Evolutionary conservation across 2,797 vertebrate genomes (phyloP), one percentile per base, ranked within the genome.

Genomic region (Sebastes ruberrimus): DNA sequence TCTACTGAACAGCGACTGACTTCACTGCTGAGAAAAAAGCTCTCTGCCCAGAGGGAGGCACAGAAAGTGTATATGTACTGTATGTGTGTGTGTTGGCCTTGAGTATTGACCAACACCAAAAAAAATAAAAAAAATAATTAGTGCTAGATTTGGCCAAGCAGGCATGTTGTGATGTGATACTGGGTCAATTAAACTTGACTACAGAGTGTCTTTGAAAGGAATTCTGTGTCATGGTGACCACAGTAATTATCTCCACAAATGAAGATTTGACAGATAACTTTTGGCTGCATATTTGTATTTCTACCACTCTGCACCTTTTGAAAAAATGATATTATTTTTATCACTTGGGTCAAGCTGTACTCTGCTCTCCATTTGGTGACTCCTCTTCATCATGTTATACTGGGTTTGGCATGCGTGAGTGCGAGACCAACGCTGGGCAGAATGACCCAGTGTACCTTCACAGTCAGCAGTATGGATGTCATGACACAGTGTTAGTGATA

Each of bases 1-100:
- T 78, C 60, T 6, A 84, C 79, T 89, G 61, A 93, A 85, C 82
- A 88, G 85, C 80, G 67, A 20, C 74, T 84, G 64, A 75, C 78
- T 91, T 91, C 76, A 87, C 33, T 46, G 9, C 66, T 23, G 69
- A 79, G 52, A 23, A 77, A 76, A 77, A 75, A 61, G 38, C 27
- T 71, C 55, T 81, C 60, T 81, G 80, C 9, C 38, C 65, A 71
- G 66, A 8, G 78, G 91, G 89, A 90, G 90, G 87, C 79, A 78
- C 85, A 42, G 23, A 16, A 33, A 5, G 69, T 70, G 33, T n/a
- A 60, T 38, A 25, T 65, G 66, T 60, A 59, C 33, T 53, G n/a
- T 62, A 5, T 35, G 33, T 38, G 35, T 38, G 13, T 38, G 35
- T 14, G 35, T 38, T 38, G 46, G 55, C 46, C 46, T 49, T 7